Evolutionary conservation across 2,888 invertebrate species (phyloP).

Genomic region (Eupithecia exiguata): DNA sequence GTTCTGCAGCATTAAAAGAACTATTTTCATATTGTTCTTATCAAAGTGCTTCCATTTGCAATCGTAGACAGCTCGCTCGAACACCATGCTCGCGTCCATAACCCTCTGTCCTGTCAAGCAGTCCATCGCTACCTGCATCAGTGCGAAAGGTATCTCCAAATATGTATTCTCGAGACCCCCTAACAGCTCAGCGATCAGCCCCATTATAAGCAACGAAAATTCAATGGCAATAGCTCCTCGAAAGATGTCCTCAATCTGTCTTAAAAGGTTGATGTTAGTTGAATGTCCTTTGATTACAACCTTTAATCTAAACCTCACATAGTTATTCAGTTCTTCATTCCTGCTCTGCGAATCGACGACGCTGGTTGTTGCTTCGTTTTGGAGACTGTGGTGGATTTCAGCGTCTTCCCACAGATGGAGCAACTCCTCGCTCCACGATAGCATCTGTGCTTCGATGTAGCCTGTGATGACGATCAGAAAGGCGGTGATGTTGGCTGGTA

Average conservation of each 20-base stretch:
- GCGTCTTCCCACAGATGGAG: conserved; percentile 59
- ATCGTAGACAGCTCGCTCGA: conserved; percentile 61
- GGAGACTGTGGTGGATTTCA: conserved; percentile 34
- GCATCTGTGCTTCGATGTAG: conserved; percentile 64
- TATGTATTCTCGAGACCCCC: conserved; percentile 61
- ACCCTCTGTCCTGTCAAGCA: conserved; percentile 65
- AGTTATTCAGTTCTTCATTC: conserved; percentile 26
- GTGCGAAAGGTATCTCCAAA: conserved; percentile 56
- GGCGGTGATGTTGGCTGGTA: conserved; percentile 56
- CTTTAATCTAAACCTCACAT: conserved; percentile 47
- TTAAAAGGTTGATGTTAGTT: conserved; percentile 46
- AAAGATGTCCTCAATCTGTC: conserved; percentile 51
- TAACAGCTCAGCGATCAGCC: conserved; percentile 53
- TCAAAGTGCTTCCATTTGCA: conserved; percentile 71
- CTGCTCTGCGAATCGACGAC: neutral
- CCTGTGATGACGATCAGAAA: conserved; percentile 60
- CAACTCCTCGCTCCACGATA: conserved; percentile 62
- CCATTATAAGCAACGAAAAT: conserved; percentile 50
- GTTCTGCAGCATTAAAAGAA: conserved; percentile 60
- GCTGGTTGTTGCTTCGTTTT: neutral
- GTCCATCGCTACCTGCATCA: conserved; percentile 58
- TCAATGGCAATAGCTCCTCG: conserved; percentile 54
- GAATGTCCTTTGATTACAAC: conserved; percentile 44
- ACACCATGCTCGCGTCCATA: conserved; percentile 58
- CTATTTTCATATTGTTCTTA: conserved; percentile 58